These are phyloP conservation scores for Malacoctenus gilli DNA, from an alignment of 2,797 vertebrate species.

Conservation along the genomic window DNA sequence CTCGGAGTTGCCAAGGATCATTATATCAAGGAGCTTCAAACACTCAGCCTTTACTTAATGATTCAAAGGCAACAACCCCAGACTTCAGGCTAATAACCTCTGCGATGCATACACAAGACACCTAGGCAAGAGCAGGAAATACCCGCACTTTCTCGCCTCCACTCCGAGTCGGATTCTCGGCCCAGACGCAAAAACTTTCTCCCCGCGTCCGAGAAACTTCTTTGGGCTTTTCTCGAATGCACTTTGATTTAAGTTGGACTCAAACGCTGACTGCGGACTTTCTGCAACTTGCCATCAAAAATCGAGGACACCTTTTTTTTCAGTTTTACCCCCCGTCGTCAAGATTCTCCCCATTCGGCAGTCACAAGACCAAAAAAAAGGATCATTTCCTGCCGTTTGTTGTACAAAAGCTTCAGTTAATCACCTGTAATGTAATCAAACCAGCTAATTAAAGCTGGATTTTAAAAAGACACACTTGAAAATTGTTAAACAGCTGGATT, in stretches of 20 bases:
- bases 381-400: too few relatives aligned
- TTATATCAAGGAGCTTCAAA: conserved; percentile 84
- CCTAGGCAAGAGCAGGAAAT: conserved; percentile 37
- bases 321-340: background rate
- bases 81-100: conserved; percentile 76
- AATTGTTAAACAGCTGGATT: too few relatives aligned
- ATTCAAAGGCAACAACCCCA: conserved; percentile 79
- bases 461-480: too few relatives aligned
- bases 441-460: too few relatives aligned
- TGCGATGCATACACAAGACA: conserved; percentile 63
- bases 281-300: conserved; percentile 7
- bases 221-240: conserved; percentile 16
- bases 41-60: conserved; percentile 78
- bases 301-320: conserved; percentile 4
- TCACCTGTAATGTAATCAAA: too few relatives aligned
- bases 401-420: too few relatives aligned
- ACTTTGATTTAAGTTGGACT: conserved; percentile 12
- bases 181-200: conserved; percentile 30
- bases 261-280: conserved; percentile 27
- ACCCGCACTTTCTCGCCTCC: conserved; percentile 33
- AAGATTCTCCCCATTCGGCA: conserved; percentile 1
- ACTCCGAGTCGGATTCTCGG: conserved; percentile 17
- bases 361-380: background rate
- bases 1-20: conserved; percentile 81
- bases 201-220: conserved; percentile 16